These are phyloP conservation scores for Melanocharis versteri DNA, from an alignment of 2,113 vertebrate genomes.

Conservation along the genomic window DNA sequence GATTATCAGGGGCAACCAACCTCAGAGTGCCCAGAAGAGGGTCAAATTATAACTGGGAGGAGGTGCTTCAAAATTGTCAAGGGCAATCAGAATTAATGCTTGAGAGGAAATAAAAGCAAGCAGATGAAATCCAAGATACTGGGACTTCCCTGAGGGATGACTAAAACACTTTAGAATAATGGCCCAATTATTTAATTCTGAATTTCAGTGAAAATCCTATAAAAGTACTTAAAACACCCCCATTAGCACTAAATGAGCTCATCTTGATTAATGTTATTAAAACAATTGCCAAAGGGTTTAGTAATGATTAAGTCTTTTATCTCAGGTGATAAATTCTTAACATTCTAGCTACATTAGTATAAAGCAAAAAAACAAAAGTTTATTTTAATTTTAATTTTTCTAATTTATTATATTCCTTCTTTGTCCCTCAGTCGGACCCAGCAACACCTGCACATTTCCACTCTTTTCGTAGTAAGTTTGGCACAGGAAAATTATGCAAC, in stretches of 20 bases:
- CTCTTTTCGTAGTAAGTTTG: neutral
- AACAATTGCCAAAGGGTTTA: slow-evolving; percentile 53
- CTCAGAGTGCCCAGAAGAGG: neutral
- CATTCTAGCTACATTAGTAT: neutral
- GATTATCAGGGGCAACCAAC: slow-evolving; percentile 9
- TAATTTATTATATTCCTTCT: neutral
- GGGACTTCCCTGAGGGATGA: slow-evolving; percentile 53
- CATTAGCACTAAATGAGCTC: slow-evolving; percentile 62
- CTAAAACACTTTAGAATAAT: slow-evolving; percentile 59
- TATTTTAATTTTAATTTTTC: neutral
- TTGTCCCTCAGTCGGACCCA: neutral
- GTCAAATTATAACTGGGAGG: slow-evolving; percentile 35
- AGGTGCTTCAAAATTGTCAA: neutral
- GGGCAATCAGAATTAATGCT: slow-evolving; percentile 20
- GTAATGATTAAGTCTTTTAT: slow-evolving; percentile 62
- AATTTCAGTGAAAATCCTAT: slow-evolving; percentile 69
- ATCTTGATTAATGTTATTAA: slow-evolving; percentile 66
- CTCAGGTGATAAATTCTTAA: slow-evolving; percentile 60
- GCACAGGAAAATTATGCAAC: neutral
- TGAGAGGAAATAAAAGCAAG: slow-evolving; percentile 32
- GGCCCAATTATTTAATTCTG: slow-evolving; percentile 65
- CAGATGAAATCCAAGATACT: slow-evolving; percentile 26
- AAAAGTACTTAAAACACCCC: slow-evolving; percentile 56
- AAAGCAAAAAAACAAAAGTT: slow-evolving; percentile 35
- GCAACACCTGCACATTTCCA: neutral